Percentiles rank a stretch among this genome's conserved stretches.
phyloP scores from a whole-genome alignment of 2,888 invertebrate genomes.

The Malthinus seriepunctatus region DNA sequence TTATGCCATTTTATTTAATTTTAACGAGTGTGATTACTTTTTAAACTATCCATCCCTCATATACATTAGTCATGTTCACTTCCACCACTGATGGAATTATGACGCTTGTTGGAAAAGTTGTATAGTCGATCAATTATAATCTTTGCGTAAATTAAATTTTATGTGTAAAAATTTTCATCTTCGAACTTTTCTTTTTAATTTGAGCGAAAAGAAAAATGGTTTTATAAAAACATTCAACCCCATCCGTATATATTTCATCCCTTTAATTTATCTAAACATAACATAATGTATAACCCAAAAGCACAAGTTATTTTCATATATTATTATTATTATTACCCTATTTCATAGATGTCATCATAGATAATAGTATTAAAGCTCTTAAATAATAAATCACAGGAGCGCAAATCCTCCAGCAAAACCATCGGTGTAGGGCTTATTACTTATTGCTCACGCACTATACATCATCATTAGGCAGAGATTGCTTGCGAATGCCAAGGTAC shows the following conservation, averaged over 20 bases:
- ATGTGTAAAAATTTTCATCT: no score
- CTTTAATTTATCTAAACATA: background rate
- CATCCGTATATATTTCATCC: background rate
- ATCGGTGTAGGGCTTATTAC: conserved; percentile 25
- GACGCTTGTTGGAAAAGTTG: no score
- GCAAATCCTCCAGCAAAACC: conserved; percentile 21
- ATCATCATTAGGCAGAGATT: conserved; percentile 32
- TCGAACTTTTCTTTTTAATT: no score
- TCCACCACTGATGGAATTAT: no score
- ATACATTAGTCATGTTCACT: no score
- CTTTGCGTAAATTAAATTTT: no score
- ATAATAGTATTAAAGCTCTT: conserved; percentile 33
- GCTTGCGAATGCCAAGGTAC: conserved; percentile 20
- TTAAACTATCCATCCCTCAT: no score
- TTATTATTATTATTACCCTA: conserved; percentile 10
- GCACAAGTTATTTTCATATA: conserved; percentile 6
- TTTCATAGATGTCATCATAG: conserved; percentile 28
- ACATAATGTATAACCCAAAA: background rate
- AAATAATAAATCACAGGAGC: conserved; percentile 30
- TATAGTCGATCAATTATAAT: background rate
- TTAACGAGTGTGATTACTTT: no score
- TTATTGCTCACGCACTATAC: conserved; percentile 31
- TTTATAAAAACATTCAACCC: no score
- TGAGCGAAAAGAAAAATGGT: no score
- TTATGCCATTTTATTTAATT: no score